These are phyloP conservation scores for Pedetes capensis DNA, from an alignment of 2,113 vertebrate species.

Conservation along the genomic window DNA sequence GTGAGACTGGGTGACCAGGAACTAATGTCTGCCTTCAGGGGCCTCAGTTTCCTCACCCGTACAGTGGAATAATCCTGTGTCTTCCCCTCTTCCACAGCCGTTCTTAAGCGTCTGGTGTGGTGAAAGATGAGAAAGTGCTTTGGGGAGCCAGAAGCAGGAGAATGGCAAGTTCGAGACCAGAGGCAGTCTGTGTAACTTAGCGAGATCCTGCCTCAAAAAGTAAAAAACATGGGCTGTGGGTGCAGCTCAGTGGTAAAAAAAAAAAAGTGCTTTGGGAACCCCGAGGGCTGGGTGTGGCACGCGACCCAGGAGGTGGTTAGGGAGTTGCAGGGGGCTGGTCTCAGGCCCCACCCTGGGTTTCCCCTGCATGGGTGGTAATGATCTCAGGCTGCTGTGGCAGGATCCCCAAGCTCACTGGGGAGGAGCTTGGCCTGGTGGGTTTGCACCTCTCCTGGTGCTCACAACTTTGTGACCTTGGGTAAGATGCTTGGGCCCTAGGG, in stretches of 20 bases:
- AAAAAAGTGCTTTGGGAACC: background rate
- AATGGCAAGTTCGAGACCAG: no score
- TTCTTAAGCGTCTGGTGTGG: background rate
- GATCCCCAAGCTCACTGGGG: no score
- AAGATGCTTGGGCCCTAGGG: background rate
- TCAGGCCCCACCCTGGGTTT: background rate
- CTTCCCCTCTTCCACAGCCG: no score
- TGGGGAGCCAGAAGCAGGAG: background rate
- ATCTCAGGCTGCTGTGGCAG: background rate
- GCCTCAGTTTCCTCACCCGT: background rate
- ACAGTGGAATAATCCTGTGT: fast-evolving
- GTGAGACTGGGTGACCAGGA: background rate
- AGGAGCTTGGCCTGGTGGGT: background rate
- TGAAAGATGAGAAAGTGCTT: background rate
- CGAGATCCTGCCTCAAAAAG: no score
- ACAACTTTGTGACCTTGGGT: background rate
- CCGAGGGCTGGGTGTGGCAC: no score
- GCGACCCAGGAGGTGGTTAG: no score
- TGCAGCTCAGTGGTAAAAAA: no score
- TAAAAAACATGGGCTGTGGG: no score
- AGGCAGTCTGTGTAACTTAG: no score
- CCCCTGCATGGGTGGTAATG: fast-evolving
- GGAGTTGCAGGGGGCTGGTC: no score
- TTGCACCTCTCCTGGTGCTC: background rate
- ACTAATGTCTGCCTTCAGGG: background rate